Conservation (phyloP, 2,113 vertebrate species). For the Festucalex cinctus region DNA sequence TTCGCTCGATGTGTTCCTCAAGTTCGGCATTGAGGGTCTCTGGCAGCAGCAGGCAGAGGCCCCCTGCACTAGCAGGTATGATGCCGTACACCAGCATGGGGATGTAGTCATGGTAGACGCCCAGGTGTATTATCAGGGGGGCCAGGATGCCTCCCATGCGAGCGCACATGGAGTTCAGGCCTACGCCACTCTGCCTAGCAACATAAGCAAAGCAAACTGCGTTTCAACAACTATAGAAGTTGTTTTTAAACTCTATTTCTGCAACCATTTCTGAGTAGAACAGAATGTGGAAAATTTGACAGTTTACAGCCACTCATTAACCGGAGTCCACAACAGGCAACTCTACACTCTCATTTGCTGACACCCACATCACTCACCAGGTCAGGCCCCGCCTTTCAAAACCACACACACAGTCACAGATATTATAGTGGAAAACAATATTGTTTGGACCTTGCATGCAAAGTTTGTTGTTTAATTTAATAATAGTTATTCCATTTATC, state of each 20-base stretch:
- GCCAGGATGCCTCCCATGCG: conserved; percentile 76
- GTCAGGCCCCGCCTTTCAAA: too few species aligned
- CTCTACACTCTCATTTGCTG: too few species aligned
- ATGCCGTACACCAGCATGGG: conserved; percentile 79
- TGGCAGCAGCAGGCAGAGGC: conserved; percentile 74
- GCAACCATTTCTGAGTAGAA: too few species aligned
- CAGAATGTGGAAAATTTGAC: not conserved
- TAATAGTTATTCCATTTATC: too few species aligned
- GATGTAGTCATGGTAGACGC: conserved; percentile 61
- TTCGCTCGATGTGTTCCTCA: conserved; percentile 58
- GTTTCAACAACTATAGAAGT: not conserved
- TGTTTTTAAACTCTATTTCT: too few species aligned
- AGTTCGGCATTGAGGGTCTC: conserved; percentile 76
- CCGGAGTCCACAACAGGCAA: too few species aligned
- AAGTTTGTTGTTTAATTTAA: too few species aligned
- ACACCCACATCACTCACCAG: too few species aligned
- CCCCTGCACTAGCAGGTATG: conserved; percentile 56
- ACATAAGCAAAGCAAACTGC: not conserved
- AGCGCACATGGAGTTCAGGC: conserved; percentile 74
- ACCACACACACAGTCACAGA: too few species aligned
- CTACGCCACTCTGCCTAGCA: conserved; percentile 79
- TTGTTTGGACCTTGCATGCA: too few species aligned
- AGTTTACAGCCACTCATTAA: too few species aligned
- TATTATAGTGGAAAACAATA: too few species aligned
- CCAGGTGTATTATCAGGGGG: conserved; percentile 77